Percentiles rank a stretch among this genome's conserved stretches.
Conservation (phyloP, 2,797 vertebrate genomes). For the Acropternis orthonyx region DNA sequence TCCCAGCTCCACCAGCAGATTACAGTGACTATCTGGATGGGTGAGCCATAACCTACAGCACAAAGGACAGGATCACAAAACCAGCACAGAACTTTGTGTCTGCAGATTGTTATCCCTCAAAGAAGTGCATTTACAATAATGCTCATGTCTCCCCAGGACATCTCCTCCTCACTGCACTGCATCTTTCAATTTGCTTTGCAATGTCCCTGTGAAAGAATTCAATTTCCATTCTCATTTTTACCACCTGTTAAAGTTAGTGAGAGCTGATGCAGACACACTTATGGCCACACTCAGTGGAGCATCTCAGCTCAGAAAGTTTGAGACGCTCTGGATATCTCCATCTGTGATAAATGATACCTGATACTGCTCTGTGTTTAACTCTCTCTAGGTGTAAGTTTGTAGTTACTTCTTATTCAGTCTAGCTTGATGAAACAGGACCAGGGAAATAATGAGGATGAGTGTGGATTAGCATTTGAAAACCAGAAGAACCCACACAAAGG, state of each 20-base stretch:
- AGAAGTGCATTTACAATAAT: background rate
- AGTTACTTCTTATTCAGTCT: background rate
- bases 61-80: background rate
- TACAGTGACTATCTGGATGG: background rate
- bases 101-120: background rate
- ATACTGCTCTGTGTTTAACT: background rate
- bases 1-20: background rate
- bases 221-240: background rate
- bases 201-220: background rate
- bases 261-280: background rate
- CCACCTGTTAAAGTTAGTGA: background rate
- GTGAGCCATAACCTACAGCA: background rate
- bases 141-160: background rate
- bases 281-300: background rate
- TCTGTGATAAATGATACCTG: background rate
- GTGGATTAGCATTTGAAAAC: background rate
- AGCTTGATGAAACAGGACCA: background rate
- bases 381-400: background rate
- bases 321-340: background rate
- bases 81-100: background rate
- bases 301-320: background rate
- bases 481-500: rapidly evolving
- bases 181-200: background rate
- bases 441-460: background rate
- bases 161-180: background rate